phyloP scores from a whole-genome alignment of 1,140 invertebrate genomes.

The Drosophila albomicans region DNA sequence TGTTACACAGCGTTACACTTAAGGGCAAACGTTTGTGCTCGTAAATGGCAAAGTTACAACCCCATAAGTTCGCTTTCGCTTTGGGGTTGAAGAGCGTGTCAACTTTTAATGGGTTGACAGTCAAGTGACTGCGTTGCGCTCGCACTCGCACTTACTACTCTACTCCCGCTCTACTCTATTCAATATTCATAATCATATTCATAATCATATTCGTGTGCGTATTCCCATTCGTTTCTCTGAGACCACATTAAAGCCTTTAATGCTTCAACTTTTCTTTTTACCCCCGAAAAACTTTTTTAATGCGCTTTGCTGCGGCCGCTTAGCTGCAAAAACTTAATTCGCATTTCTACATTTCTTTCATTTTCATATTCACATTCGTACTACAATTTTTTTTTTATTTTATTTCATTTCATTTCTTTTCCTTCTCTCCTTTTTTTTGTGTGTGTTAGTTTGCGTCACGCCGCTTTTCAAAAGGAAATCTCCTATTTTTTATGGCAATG shows the following conservation, averaged over 20 bases:
- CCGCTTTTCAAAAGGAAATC: slow-evolving; percentile 73
- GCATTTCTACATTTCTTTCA: slow-evolving; percentile 34
- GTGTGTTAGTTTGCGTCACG: slow-evolving; percentile 30
- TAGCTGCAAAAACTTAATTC: slow-evolving; percentile 77
- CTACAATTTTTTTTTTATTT: slow-evolving; percentile 16
- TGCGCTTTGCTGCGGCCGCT: slow-evolving; percentile 76
- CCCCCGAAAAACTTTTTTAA: slow-evolving; percentile 67
- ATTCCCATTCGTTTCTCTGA: slow-evolving; percentile 51
- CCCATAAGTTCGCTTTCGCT: slow-evolving; percentile 63
- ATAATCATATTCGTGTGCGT: slow-evolving; percentile 21
- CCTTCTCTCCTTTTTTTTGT: background rate
- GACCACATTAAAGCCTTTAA: slow-evolving; percentile 73
- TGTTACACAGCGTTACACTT: slow-evolving; percentile 38
- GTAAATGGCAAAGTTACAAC: slow-evolving; percentile 78
- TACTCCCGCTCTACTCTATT: slow-evolving; percentile 33
- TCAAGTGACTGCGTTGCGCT: slow-evolving; percentile 25
- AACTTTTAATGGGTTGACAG: slow-evolving; percentile 66
- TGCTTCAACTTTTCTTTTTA: slow-evolving; percentile 53
- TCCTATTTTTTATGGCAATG: slow-evolving; percentile 66
- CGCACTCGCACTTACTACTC: background rate
- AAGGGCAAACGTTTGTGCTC: slow-evolving; percentile 73
- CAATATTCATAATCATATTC: slow-evolving; percentile 71
- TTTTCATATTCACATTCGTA: slow-evolving; percentile 12
- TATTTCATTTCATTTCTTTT: slow-evolving; percentile 36
- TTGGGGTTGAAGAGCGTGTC: slow-evolving; percentile 58